These are phyloP conservation scores for Crocodylus rhombifer DNA, from an alignment of 2,797 vertebrate genomes.

Conservation along the genomic window DNA sequence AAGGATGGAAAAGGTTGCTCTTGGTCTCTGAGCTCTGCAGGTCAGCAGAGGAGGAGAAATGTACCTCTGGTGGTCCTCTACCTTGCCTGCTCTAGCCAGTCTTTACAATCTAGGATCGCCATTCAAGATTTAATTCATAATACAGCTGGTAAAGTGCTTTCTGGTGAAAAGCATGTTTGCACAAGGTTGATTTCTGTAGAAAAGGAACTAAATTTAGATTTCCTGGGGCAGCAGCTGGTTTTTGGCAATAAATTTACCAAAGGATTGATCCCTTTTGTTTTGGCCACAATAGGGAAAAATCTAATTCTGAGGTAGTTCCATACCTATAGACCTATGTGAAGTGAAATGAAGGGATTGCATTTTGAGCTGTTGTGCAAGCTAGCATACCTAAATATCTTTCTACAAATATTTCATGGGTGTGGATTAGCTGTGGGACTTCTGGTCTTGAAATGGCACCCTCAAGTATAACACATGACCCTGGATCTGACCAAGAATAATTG, in stretches of 20 bases:
- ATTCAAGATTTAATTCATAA: background rate
- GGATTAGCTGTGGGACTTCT: background rate
- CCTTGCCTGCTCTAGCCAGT: background rate
- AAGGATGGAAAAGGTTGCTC: background rate
- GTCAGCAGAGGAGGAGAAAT: background rate
- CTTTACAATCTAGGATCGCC: rapidly evolving
- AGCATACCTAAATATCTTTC: background rate
- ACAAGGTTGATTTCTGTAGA: conserved; percentile 6
- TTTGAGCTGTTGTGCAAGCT: background rate
- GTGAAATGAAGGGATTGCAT: rapidly evolving
- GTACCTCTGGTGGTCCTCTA: background rate
- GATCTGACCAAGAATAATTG: rapidly evolving
- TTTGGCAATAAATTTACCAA: background rate
- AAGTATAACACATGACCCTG: background rate
- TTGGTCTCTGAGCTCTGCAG: background rate
- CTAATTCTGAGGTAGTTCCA: background rate
- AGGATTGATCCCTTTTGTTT: background rate
- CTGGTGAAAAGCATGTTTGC: background rate
- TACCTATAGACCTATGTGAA: background rate
- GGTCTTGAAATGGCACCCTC: background rate
- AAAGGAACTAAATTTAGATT: background rate
- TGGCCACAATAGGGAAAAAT: background rate
- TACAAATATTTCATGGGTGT: background rate
- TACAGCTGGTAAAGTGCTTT: background rate
- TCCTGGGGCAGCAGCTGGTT: background rate